Base-by-base conservation (phyloP, 2,797 vertebrate genomes). In the Gephyroberyx darwinii region DNA sequence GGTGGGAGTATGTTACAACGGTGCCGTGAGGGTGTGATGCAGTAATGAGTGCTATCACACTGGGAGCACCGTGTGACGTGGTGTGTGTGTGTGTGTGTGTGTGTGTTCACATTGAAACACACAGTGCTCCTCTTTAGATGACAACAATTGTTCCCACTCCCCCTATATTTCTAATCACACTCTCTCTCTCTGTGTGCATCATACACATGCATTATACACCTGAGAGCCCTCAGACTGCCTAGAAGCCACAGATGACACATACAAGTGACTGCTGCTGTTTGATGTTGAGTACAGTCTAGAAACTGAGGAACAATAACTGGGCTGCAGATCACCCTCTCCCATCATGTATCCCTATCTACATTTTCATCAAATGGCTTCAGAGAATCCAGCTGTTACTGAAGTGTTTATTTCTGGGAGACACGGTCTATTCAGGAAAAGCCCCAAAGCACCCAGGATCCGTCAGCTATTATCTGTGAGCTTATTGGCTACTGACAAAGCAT, bases 21-120 rank as follows among this genome's bases (percentile, higher is more conserved):
- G 65, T 33, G 77, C 75, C 67, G 68, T 19, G 51, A 65, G 83
- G 69, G 75, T 2, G 33, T 58, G 55, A 69, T 71, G 45, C 57
- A 50, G 78, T 87, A 86, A 88, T 58, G 52, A 86, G 82, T 43
- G 41, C 56, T 50, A 55, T 69, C 78, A 71, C 52, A 37, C 63
- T 71, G 69, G 50, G 71, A 72, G 68, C 67, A 45, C 66, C 17
- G 51, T 48, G 22, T 61, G 39, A 14, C 26, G 26, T 26, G 26
- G 26, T 33, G 60, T 47, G n/a, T 16, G 22, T 61, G 37, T 45
- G 50, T 47, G n/a, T 26, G 22, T 61, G 39, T 43, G 13, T 45
- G 19, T 14, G 19, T 5, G 19, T 45, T 14, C 20, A 12, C n/a
- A n/a, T 53, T 5, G 20, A 12, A 12, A 13, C 13, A 45, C 14